A percentile compares a stretch with the other conserved stretches of the same genome.
These are phyloP conservation scores for Drosophila vallismaia DNA, from an alignment of 2,888 invertebrate genomes.

Conservation along the genomic window DNA sequence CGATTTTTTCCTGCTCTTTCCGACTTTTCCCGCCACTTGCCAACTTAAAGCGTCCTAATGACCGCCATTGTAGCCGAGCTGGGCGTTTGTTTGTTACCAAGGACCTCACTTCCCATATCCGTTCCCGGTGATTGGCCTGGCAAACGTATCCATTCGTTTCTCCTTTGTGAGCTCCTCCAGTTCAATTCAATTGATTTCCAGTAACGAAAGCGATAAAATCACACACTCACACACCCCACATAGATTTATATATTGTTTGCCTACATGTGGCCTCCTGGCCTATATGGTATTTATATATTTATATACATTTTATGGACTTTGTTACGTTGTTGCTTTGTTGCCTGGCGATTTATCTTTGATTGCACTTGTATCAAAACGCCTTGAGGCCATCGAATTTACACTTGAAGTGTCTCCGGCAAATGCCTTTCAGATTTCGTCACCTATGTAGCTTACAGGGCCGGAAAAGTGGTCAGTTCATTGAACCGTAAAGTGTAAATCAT, in stretches of 20 bases:
- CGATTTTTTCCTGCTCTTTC: background rate
- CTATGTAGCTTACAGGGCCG: background rate
- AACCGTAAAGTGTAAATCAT: conserved; percentile 53
- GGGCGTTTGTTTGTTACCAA: conserved; percentile 10
- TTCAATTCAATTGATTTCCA: conserved; percentile 70
- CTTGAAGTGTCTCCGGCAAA: conserved; percentile 60
- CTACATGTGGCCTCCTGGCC: conserved; percentile 35
- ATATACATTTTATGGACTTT: conserved; percentile 15
- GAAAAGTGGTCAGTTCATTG: conserved; percentile 35
- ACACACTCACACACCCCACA: conserved; percentile 14
- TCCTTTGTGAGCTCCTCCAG: conserved; percentile 39
- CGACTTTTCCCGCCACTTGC: background rate
- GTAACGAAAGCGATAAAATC: conserved; percentile 56
- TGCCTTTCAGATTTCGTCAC: conserved; percentile 42
- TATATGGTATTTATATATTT: conserved; percentile 23
- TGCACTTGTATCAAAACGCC: conserved; percentile 68
- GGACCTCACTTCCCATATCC: conserved; percentile 32
- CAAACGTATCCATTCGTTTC: conserved; percentile 51
- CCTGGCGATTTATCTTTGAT: conserved; percentile 70
- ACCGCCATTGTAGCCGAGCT: conserved; percentile 56
- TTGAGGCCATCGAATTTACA: conserved; percentile 69
- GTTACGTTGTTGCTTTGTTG: conserved; percentile 38
- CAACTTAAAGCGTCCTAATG: conserved; percentile 65
- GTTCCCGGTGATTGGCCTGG: conserved; percentile 30
- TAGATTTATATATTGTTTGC: conserved; percentile 36